A percentile compares a stretch with the other conserved stretches of the same genome.
These are phyloP conservation scores for Zelleria hepariella DNA, from an alignment of 2,888 invertebrate species.

Conservation along the genomic window DNA sequence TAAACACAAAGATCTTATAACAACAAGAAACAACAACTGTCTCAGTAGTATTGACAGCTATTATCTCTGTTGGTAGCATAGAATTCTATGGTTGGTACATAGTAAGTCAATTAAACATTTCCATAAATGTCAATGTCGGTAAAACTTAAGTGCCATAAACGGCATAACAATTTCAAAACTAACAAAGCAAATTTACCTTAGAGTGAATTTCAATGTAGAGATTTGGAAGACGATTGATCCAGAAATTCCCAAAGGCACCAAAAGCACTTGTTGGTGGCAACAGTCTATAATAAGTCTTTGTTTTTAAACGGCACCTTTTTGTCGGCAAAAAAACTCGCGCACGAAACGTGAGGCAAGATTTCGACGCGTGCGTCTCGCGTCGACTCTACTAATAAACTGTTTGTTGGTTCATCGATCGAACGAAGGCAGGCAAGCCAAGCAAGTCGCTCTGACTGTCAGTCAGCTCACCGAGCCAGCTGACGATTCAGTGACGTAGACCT, in stretches of 20 bases:
- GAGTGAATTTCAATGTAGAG: slow-evolving; percentile 1
- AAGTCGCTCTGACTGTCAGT: too few relatives aligned
- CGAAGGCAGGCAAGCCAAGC: not conserved
- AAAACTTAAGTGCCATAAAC: not conserved
- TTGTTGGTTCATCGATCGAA: not conserved
- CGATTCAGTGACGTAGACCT: slow-evolving; percentile 37
- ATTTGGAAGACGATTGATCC: not conserved
- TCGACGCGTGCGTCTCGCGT: slow-evolving; percentile 35
- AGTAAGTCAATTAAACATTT: too few relatives aligned
- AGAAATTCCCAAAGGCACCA: slow-evolving; percentile 7
- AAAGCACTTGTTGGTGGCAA: not conserved
- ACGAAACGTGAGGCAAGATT: slow-evolving; percentile 29
- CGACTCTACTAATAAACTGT: slow-evolving; percentile 45
- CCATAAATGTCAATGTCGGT: too few relatives aligned
- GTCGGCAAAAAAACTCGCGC: slow-evolving; percentile 17
- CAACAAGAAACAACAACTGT: not conserved
- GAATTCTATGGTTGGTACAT: too few relatives aligned
- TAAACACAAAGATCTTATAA: not conserved
- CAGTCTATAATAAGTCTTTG: not conserved
- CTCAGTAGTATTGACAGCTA: not conserved
- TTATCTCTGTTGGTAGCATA: not conserved
- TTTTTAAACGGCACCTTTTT: not conserved
- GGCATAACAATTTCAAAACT: not conserved
- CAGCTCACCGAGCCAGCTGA: slow-evolving; percentile 22
- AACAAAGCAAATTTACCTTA: not conserved